Evolutionary conservation across 2,113 vertebrate species (phyloP).

Genomic region (Nicator chloris): DNA sequence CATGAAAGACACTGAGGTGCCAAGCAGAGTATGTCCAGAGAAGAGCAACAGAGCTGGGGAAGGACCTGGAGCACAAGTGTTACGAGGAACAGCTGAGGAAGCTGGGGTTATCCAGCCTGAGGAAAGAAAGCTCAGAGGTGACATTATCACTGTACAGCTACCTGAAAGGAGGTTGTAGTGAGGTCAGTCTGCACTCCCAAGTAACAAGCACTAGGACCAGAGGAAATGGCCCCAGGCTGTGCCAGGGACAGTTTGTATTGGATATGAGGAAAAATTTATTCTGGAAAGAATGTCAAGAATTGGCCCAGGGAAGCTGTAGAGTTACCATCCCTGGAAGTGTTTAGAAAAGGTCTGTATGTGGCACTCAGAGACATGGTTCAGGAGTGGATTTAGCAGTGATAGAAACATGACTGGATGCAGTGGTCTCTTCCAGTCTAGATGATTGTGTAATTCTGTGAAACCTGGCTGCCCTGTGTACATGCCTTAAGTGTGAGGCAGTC

Average conservation of each 20-base stretch:
- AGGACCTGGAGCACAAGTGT: not conserved
- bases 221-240: not conserved
- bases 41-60: not conserved
- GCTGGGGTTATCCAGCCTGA: not conserved
- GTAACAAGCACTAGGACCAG: fast-evolving
- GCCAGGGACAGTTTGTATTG: not conserved
- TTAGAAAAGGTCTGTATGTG: not conserved
- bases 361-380: not conserved
- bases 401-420: not conserved
- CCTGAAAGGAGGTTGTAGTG: not conserved
- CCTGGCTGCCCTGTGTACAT: not conserved
- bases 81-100: not conserved
- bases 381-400: not conserved
- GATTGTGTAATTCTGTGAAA: not conserved
- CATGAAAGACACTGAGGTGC: not conserved
- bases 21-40: not conserved
- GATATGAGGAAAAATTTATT: not conserved
- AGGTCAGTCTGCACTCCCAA: not conserved
- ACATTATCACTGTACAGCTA: fast-evolving
- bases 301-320: not conserved
- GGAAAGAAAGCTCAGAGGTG: not conserved
- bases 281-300: not conserved
- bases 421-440: not conserved
- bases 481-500: not conserved
- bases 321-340: not conserved